Percentiles rank a stretch among this genome's conserved stretches.
Conservation (phyloP, 2,113 vertebrate genomes). For the Orientallactaga bullata region DNA sequence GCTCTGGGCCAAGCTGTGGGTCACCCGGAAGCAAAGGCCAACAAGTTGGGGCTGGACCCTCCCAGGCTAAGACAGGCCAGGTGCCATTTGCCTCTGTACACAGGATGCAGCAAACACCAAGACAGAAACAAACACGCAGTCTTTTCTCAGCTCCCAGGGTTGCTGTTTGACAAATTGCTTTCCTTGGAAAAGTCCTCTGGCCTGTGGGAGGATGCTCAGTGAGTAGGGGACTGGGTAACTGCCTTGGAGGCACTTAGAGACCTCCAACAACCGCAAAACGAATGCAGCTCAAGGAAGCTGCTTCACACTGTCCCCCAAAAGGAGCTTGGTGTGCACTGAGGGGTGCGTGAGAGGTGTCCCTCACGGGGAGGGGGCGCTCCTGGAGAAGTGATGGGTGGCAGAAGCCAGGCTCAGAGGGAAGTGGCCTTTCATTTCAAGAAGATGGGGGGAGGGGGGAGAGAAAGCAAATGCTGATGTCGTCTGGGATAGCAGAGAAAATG, state of each 20-base stretch:
- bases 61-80: neutral
- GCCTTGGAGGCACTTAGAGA: neutral
- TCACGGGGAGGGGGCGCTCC: neutral
- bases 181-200: neutral
- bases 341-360: no score
- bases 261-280: neutral
- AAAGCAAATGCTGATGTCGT: neutral
- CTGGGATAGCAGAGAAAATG: no score
- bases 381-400: neutral
- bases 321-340: neutral
- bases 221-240: neutral
- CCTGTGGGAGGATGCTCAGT: neutral
- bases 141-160: neutral
- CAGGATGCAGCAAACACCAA: rapidly evolving
- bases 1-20: neutral
- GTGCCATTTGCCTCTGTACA: constrained; percentile 2
- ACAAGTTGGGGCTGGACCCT: neutral
- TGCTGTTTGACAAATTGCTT: constrained; percentile 51
- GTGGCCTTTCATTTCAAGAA: neutral
- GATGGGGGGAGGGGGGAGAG: neutral
- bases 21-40: neutral
- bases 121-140: constrained; percentile 38
- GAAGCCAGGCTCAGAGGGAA: no score
- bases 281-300: neutral
- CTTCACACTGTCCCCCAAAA: no score